Percentiles rank a stretch among this genome's conserved stretches.
Evolutionary conservation across 2,888 invertebrate species (phyloP).

Genomic region (Drosophila hamatofila): DNA sequence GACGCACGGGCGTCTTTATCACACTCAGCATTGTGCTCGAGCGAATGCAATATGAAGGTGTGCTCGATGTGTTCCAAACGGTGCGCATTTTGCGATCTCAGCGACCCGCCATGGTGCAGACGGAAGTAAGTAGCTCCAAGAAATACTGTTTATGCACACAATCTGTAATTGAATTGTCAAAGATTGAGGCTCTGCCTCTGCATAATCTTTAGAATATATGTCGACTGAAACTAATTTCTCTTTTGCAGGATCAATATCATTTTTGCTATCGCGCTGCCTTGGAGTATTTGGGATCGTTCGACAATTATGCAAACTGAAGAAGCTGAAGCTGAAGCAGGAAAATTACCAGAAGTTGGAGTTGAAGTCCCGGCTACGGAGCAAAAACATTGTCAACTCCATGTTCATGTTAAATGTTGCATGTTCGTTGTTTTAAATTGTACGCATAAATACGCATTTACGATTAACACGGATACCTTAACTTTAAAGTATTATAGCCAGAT

Average conservation of each 20-base stretch:
- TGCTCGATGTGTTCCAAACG: conserved; percentile 99
- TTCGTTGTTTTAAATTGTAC: conserved; percentile 48
- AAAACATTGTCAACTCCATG: conserved; percentile 48
- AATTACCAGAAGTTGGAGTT: conserved; percentile 11
- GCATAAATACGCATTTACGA: conserved; percentile 78
- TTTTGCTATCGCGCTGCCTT: conserved; percentile 99
- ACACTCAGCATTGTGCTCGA: conserved; percentile 98
- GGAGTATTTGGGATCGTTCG: conserved; percentile 99
- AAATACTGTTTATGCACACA: neutral
- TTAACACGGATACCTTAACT: conserved; percentile 69
- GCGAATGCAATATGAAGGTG: conserved; percentile 99
- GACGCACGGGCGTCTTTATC: conserved; percentile 99
- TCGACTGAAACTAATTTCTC: neutral
- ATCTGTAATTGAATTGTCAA: neutral
- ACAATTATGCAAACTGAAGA: conserved; percentile 95
- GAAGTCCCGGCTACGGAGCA: conserved; percentile 42
- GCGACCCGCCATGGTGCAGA: conserved; percentile 99
- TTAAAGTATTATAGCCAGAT: conserved; percentile 78
- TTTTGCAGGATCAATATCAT: conserved; percentile 97
- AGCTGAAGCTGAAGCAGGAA: neutral
- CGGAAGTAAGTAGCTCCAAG: conserved; percentile 90
- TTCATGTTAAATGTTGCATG: conserved; percentile 45
- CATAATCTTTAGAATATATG: neutral
- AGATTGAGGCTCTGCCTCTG: neutral
- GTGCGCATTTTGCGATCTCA: conserved; percentile 99